Percentiles rank a stretch among this genome's conserved stretches.
These are phyloP conservation scores for Percina caprodes DNA, from an alignment of 2,113 vertebrate species.

Conservation along the genomic window DNA sequence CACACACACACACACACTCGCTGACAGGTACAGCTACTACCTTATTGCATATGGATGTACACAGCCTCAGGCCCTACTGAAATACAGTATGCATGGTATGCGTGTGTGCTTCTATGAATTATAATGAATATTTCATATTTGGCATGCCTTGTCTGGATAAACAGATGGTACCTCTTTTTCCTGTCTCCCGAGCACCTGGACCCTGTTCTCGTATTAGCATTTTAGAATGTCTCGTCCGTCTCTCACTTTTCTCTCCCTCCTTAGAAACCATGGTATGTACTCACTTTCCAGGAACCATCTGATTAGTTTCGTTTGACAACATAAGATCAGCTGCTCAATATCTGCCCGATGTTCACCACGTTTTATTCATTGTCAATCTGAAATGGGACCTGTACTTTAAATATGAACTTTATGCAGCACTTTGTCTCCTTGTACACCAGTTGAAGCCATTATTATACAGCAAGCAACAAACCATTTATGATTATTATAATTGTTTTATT, in stretches of 20 bases:
- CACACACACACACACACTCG: constrained; percentile 18
- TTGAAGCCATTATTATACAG: background rate
- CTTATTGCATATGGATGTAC: constrained; percentile 59
- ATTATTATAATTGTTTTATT: no score
- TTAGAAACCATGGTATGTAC: background rate
- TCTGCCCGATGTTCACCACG: background rate
- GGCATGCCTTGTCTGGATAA: constrained; percentile 67
- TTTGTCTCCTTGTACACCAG: background rate
- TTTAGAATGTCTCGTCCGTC: constrained; percentile 38
- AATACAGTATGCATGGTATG: constrained; percentile 49
- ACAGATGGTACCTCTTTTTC: constrained; percentile 71
- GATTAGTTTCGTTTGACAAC: constrained; percentile 14
- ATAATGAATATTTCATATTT: constrained; percentile 76
- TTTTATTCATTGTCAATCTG: constrained; percentile 23
- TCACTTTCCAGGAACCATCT: constrained; percentile 27
- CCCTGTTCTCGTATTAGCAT: constrained; percentile 55
- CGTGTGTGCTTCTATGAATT: constrained; percentile 53
- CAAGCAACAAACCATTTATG: no score
- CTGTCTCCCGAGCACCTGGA: constrained; percentile 72
- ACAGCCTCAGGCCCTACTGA: constrained; percentile 39
- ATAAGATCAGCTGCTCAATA: constrained; percentile 38
- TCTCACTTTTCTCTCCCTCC: constrained; percentile 8
- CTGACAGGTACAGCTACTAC: constrained; percentile 32
- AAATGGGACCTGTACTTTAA: constrained; percentile 11
- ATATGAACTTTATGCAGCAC: background rate